Evolutionary conservation across 2,113 vertebrate species (phyloP), one percentile per base, ranked within the genome.

Genomic region (Seriola quinqueradiata): DNA sequence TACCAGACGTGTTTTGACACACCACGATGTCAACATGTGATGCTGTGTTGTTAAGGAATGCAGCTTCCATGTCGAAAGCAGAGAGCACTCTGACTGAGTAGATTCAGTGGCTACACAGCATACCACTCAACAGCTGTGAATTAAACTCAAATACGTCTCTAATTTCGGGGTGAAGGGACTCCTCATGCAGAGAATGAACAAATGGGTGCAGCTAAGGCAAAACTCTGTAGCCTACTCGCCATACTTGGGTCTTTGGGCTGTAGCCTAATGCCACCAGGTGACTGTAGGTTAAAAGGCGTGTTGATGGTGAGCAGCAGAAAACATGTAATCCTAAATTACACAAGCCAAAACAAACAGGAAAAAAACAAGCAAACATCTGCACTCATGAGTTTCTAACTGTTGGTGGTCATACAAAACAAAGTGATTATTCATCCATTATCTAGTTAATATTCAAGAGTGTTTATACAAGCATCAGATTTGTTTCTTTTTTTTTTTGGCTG

Each of bases 191-290:
- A 76, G 58, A 48, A 78, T 70, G 65, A 72, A 36, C 8, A 48
- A 71, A 65, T 32, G 28, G 61, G 59, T 64, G 80, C 63, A 76
- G 85, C 86, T 82, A 82, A 87, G 88, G 87, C 90, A 82, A 73
- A 81, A 75, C 38, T 71, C 58, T 76, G 60, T 25, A 64, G 78
- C 83, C 75, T 54, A 52, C 73, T 79, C 59, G 38, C 65, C 76
- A 59, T 70, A 61, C 50, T 70, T 55, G 80, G 64, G 80, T 94
- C 93, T 93, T 92, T 93, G 93, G 89, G 83, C 88, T 86, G 80
- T 82, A 91, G 86, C 90, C 89, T 91, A 88, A 89, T 82, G 82
- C 88, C 89, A 83, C 83, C 70, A 77, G 80, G 79, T 89, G 83
- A 90, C 65, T 70, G 75, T 69, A 66, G 79, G 77, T 84, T 84